Conservation (phyloP, 2,797 vertebrate genomes). For the Diplodus sargus region DNA sequence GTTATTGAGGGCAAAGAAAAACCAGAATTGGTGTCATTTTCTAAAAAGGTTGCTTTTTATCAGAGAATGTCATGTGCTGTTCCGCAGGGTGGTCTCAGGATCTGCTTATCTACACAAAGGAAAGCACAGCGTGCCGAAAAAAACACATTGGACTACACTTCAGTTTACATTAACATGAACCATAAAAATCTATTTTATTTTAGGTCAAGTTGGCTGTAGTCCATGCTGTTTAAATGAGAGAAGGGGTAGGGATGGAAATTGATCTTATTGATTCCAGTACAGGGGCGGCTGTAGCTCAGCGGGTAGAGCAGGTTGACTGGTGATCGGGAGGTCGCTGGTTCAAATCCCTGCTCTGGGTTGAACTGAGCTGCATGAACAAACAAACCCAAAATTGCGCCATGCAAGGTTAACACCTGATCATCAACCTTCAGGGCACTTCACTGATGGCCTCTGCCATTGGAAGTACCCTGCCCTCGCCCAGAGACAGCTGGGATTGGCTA, state of each 20-base stretch:
- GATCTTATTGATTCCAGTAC: too few relatives aligned
- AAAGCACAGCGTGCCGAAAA: neutral
- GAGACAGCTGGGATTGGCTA: too few relatives aligned
- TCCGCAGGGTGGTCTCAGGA: conserved; percentile 30
- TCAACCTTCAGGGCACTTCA: too few relatives aligned
- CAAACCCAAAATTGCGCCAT: too few relatives aligned
- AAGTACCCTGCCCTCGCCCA: too few relatives aligned
- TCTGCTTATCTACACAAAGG: conserved; percentile 4
- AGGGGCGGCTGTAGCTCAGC: too few relatives aligned
- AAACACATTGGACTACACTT: neutral
- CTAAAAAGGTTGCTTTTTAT: conserved; percentile 53
- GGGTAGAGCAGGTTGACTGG: too few relatives aligned
- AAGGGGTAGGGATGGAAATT: neutral
- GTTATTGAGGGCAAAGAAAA: conserved; percentile 52
- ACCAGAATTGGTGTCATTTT: conserved; percentile 53
- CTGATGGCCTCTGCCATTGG: too few relatives aligned
- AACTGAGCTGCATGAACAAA: too few relatives aligned
- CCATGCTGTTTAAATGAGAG: neutral
- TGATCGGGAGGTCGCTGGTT: too few relatives aligned
- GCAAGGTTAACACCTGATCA: too few relatives aligned
- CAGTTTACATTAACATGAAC: conserved; percentile 1
- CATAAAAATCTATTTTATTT: neutral
- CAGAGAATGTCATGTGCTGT: conserved; percentile 4
- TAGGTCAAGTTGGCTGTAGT: neutral
- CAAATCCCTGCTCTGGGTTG: too few relatives aligned